phyloP scores from a whole-genome alignment of 1,140 invertebrate genomes.

The Lepidurus packardi region DNA sequence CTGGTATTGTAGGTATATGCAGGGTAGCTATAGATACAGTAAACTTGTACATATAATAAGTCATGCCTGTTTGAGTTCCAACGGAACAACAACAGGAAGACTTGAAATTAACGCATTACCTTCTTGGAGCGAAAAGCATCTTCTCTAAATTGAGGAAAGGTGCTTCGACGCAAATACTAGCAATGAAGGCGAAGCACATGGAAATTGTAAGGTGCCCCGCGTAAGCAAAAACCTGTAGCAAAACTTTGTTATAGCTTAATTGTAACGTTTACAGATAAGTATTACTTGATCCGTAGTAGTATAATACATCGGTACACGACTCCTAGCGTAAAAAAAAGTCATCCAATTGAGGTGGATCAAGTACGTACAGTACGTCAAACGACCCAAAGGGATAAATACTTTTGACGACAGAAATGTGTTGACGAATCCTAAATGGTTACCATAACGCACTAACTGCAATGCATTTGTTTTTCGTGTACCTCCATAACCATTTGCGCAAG shows the following conservation, averaged over 20 bases:
- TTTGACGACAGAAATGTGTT: conserved; percentile 59
- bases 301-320: conserved; percentile 24
- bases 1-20: no score
- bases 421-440: conserved; percentile 49
- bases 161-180: conserved; percentile 34
- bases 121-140: neutral
- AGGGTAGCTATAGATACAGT: no score
- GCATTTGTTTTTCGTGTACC: conserved; percentile 43
- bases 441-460: neutral
- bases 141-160: conserved; percentile 37
- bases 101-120: neutral
- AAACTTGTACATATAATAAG: no score
- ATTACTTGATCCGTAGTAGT: neutral
- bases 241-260: neutral
- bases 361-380: conserved; percentile 65
- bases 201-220: conserved; percentile 33
- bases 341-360: conserved; percentile 46
- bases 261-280: neutral
- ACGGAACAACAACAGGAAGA: no score
- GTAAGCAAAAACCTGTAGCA: conserved; percentile 29
- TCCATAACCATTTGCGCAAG: conserved; percentile 69
- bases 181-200: conserved; percentile 34
- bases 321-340: neutral
- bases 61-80: no score
- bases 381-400: conserved; percentile 60